Percentiles rank a stretch among this genome's conserved stretches.
These are phyloP conservation scores for Ciconia stormi DNA, from an alignment of 2,113 vertebrate genomes.

Conservation along the genomic window DNA sequence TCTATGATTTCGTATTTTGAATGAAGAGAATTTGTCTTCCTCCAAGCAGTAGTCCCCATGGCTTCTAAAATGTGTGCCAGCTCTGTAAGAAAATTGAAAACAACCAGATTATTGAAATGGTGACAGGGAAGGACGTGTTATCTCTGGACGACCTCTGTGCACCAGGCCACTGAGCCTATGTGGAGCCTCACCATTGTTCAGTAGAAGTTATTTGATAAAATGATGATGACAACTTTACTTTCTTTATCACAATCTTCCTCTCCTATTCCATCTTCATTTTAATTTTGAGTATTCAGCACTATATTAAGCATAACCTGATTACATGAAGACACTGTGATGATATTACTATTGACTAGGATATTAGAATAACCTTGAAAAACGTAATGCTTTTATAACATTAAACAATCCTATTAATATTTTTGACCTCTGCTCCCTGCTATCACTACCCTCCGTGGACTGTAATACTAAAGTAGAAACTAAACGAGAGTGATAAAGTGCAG, in stretches of 20 bases:
- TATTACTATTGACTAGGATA: constrained; percentile 58
- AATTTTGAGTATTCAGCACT: constrained; percentile 51
- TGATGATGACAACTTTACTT: constrained; percentile 59
- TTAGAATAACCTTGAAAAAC: constrained; percentile 62
- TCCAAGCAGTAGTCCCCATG: neutral
- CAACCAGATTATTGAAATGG: neutral
- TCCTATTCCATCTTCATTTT: constrained; percentile 57
- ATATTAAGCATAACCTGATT: constrained; percentile 57
- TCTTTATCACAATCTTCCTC: constrained; percentile 54
- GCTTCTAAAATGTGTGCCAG: neutral
- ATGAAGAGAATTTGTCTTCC: neutral
- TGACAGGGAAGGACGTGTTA: neutral
- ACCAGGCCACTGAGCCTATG: neutral
- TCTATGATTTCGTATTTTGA: neutral
- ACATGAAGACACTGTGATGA: constrained; percentile 23
- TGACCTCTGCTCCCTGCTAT: neutral
- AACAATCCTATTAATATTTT: constrained; percentile 44
- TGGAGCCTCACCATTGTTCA: neutral
- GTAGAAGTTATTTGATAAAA: constrained; percentile 56
- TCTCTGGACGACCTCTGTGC: constrained; percentile 10
- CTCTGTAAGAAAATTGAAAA: neutral
- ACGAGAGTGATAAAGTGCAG: neutral
- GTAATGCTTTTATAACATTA: constrained; percentile 27
- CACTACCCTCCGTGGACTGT: neutral
- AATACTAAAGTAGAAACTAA: neutral